Percentiles rank a stretch among this genome's conserved stretches.
phyloP scores from a whole-genome alignment of 2,888 invertebrate species.

The Miltochrista miniata region DNA sequence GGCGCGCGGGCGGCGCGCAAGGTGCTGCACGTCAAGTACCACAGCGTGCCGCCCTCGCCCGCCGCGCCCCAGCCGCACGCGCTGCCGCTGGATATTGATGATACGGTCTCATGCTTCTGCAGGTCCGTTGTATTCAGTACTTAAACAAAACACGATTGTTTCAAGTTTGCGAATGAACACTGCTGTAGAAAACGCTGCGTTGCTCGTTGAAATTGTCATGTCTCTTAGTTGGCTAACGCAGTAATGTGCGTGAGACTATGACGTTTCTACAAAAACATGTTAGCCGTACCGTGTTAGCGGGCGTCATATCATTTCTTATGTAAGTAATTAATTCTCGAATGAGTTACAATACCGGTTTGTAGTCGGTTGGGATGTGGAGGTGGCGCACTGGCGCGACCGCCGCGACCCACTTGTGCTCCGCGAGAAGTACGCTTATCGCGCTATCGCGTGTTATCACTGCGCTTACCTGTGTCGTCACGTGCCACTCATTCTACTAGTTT shows the following conservation, averaged over 20 bases:
- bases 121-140: conserved; percentile 77
- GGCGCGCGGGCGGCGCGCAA: conserved; percentile 66
- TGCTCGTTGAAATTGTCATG: not conserved
- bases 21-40: conserved; percentile 70
- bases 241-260: conserved; percentile 4
- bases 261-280: too few relatives aligned
- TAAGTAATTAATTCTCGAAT: conserved; percentile 36
- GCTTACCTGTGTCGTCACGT: conserved; percentile 64
- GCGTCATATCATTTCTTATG: conserved; percentile 35
- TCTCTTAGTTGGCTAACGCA: not conserved
- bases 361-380: conserved; percentile 21
- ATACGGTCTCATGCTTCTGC: conserved; percentile 92
- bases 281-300: conserved; percentile 10
- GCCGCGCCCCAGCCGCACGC: conserved; percentile 46
- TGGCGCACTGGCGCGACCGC: conserved; percentile 28
- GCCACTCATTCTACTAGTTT: not conserved
- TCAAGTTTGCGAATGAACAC: not conserved
- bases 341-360: conserved; percentile 37
- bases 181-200: not conserved
- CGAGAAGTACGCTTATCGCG: conserved; percentile 42
- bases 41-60: conserved; percentile 59
- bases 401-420: conserved; percentile 30
- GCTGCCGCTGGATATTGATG: conserved; percentile 85
- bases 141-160: not conserved
- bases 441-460: conserved; percentile 55